phyloP scores from a whole-genome alignment of 1,140 invertebrate genomes.

The Bombus consobrinus region DNA sequence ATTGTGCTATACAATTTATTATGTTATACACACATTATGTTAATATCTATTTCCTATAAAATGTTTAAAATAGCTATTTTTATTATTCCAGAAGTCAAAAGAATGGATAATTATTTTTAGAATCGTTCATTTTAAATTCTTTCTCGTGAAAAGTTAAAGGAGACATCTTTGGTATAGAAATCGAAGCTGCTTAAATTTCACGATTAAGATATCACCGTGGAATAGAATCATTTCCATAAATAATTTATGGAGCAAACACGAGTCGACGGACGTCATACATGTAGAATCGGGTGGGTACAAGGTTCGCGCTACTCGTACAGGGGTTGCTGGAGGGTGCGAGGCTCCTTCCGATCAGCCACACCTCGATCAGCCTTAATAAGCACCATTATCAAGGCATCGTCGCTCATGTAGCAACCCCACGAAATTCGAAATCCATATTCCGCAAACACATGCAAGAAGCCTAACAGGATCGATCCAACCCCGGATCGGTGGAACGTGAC shows the following conservation, averaged over 20 bases:
- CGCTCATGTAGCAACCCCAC: neutral
- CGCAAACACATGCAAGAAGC: neutral
- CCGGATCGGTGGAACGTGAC: constrained; percentile 28
- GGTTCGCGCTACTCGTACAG: neutral
- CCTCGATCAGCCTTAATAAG: constrained; percentile 16
- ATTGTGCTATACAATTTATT: no score
- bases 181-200: neutral
- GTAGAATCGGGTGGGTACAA: no score
- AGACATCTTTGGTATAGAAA: no score
- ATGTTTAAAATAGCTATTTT: neutral
- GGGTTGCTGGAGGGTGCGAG: neutral
- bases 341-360: neutral
- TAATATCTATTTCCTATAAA: neutral
- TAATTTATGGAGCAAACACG: neutral
- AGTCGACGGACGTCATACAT: neutral
- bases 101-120: neutral
- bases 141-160: neutral
- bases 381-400: neutral
- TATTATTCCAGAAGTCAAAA: no score
- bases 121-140: neutral
- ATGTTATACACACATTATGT: neutral
- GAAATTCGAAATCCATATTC: constrained; percentile 33
- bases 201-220: neutral
- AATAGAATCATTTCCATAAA: neutral
- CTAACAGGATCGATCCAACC: neutral